A percentile compares a stretch with the other conserved stretches of the same genome.
Evolutionary conservation across 2,888 invertebrate species (phyloP).

Genomic region (Sabellastarte sp.): DNA sequence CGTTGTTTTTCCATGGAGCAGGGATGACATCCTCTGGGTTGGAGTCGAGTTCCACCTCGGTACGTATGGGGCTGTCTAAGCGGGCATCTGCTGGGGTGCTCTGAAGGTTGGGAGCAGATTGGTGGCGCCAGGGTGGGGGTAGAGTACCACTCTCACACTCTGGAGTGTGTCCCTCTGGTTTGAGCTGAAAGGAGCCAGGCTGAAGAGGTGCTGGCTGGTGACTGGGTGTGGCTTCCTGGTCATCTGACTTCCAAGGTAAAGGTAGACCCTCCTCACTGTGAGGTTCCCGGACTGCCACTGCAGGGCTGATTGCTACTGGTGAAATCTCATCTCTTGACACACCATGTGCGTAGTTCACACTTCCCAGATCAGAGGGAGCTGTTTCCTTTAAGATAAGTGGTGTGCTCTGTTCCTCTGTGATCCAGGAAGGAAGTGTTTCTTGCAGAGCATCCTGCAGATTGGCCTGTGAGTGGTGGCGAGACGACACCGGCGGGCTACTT

Average conservation of each 20-base stretch:
- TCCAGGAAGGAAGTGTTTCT: neutral
- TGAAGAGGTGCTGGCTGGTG: neutral
- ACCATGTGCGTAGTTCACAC: neutral
- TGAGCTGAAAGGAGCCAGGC: too few species aligned
- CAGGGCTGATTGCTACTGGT: too few species aligned
- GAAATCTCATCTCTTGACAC: neutral
- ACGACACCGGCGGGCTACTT: neutral
- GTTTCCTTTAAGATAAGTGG: neutral
- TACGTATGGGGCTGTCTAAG: neutral
- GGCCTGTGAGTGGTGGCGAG: neutral
- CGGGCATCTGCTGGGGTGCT: neutral
- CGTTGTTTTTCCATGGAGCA: neutral
- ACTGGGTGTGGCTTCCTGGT: neutral
- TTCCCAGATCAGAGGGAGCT: neutral
- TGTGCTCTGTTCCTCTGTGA: neutral
- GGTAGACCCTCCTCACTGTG: neutral
- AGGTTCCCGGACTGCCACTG: neutral
- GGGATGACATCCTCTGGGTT: neutral
- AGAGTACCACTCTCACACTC: neutral
- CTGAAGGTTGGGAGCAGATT: neutral
- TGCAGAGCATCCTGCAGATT: neutral
- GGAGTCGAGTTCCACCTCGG: neutral
- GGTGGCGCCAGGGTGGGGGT: neutral
- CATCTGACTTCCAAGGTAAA: neutral
- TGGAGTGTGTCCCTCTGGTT: neutral